A percentile compares a stretch with the other conserved stretches of the same genome.
Evolutionary conservation across 2,888 invertebrate species (phyloP).

Genomic region (Dryadula phaetusa): DNA sequence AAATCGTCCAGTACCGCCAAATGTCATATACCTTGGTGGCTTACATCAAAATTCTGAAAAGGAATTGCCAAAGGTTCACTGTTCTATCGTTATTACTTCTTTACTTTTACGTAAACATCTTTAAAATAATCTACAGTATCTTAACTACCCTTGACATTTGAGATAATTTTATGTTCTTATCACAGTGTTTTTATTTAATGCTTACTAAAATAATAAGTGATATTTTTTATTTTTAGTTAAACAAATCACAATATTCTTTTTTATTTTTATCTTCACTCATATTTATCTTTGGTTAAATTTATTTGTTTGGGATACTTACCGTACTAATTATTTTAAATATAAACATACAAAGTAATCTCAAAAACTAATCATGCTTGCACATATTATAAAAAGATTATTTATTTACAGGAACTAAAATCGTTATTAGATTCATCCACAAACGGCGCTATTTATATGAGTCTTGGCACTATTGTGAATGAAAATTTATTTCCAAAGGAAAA

Average conservation of each 20-base stretch:
- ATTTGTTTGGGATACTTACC: too few relatives aligned
- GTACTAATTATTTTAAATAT: too few relatives aligned
- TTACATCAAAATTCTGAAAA: constrained; percentile 63
- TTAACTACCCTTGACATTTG: background rate
- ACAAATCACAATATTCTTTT: too few relatives aligned
- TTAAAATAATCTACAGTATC: background rate
- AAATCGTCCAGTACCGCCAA: constrained; percentile 67
- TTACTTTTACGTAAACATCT: too few relatives aligned
- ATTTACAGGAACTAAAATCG: constrained; percentile 35
- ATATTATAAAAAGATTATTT: too few relatives aligned
- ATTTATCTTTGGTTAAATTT: too few relatives aligned
- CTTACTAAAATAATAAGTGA: background rate
- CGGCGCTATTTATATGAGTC: constrained; percentile 63
- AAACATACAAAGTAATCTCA: too few relatives aligned
- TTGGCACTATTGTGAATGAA: constrained; percentile 58
- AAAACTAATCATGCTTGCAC: too few relatives aligned
- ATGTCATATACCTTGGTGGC: constrained; percentile 68
- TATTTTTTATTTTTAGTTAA: background rate
- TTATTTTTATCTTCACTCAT: background rate
- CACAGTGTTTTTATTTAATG: background rate
- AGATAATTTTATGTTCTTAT: background rate
- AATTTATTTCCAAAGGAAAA: constrained; percentile 49
- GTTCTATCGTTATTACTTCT: too few relatives aligned
- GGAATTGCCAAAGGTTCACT: constrained; percentile 55
- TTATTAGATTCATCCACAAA: constrained; percentile 52